Percentiles rank a stretch among this genome's conserved stretches.
Conservation (phyloP, 1,140 invertebrate species). For the Drosophila nebulosa region DNA sequence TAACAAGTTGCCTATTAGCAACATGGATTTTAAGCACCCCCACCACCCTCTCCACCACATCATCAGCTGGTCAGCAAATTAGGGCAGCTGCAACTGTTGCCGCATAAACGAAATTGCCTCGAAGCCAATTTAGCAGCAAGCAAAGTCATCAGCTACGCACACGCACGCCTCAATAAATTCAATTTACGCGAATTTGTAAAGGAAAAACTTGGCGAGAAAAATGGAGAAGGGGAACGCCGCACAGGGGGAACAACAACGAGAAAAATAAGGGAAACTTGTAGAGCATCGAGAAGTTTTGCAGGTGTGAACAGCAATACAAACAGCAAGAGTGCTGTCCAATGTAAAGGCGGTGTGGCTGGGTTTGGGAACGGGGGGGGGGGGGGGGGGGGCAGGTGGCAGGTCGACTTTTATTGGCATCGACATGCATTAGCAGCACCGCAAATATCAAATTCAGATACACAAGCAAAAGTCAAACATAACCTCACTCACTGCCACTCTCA, state of each 20-base stretch:
- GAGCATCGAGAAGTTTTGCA: slow-evolving; percentile 60
- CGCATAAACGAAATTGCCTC: slow-evolving; percentile 45
- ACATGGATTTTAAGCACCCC: slow-evolving; percentile 41
- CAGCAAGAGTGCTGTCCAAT: slow-evolving; percentile 13
- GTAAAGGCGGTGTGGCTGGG: too few relatives aligned
- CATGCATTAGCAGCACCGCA: slow-evolving; percentile 71
- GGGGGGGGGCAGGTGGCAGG: background rate
- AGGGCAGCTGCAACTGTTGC: slow-evolving; percentile 66
- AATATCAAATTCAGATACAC: slow-evolving; percentile 41
- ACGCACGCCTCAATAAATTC: slow-evolving; percentile 76
- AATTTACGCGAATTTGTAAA: slow-evolving; percentile 79
- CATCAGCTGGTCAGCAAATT: slow-evolving; percentile 67
- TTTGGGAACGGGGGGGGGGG: too few relatives aligned
- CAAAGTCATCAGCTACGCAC: slow-evolving; percentile 72
- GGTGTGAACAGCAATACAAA: slow-evolving; percentile 76
- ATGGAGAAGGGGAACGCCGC: background rate
- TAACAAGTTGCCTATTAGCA: slow-evolving; percentile 69
- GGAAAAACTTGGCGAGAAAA: slow-evolving; percentile 30
- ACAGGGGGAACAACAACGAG: slow-evolving; percentile 20
- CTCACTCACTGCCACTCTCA: slow-evolving; percentile 5
- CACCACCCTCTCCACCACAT: background rate
- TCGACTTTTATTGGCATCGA: slow-evolving; percentile 66
- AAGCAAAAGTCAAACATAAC: slow-evolving; percentile 71
- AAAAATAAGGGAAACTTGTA: slow-evolving; percentile 50
- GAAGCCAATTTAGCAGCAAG: slow-evolving; percentile 69